Evolutionary conservation across 1,140 invertebrate species (phyloP), one percentile per base, ranked within the genome.

Genomic region (Drosophila biarmipes): DNA sequence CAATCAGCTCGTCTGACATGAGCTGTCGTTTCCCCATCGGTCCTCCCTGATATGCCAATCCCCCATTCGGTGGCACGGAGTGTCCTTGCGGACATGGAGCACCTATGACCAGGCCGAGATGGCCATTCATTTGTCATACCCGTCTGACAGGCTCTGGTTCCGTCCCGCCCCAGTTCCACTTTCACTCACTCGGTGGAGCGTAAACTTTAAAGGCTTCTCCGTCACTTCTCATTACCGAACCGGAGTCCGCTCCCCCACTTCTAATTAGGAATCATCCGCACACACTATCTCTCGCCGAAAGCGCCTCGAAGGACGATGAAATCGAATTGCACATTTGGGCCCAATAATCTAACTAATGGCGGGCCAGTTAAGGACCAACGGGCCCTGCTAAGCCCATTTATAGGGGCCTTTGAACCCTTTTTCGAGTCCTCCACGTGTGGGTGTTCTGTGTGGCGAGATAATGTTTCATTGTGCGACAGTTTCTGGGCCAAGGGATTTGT

Each of bases 291-390:
- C 11, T 19, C 29, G 12, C 8, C 5, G 40, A 19, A 34, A n/a
- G n/a, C 27, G 3, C 24, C 66, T 27, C 34, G 46, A 37, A 46
- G 42, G 49, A 38, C 55, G 62, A 66, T 61, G 48, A 69, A 72
- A 48, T 67, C 66, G 66, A 84, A 78, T 78, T 78, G 31, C 63
- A 45, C 80, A 69, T 81, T 64, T 7, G 75, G 59, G 80, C 21
- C 54, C 63, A 29, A 78, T 84, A 59, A 84, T 64, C 58, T 34
- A 55, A 62, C 37, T 52, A 58, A 43, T 55, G 53, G 52, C 29
- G 37, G 38, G 27, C 34, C 48, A 54, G 15, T 38, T 40, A 45
- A 11, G 29, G 57, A 49, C 49, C 10, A 59, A 46, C 48, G 52
- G 46, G 4, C 43, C 48, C 40, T 53, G 55, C 56, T 34, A 19